Percentiles rank a stretch among this genome's conserved stretches.
phyloP scores from a whole-genome alignment of 2,888 invertebrate genomes.

The Neoascia interrupta region DNA sequence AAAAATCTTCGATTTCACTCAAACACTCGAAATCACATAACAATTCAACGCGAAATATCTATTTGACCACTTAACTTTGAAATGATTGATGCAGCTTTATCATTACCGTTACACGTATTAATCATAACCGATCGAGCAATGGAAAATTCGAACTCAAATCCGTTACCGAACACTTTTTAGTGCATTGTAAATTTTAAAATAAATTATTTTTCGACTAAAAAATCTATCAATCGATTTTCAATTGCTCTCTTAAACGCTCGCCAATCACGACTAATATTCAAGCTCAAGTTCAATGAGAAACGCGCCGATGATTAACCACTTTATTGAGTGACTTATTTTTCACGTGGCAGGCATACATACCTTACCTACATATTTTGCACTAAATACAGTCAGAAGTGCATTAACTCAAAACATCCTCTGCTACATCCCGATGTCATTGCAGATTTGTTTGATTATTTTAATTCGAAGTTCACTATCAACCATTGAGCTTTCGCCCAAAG shows the following conservation, averaged over 20 bases:
- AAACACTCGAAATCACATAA: neutral
- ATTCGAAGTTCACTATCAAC: constrained; percentile 19
- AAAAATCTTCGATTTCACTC: neutral
- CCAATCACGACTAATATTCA: constrained; percentile 23
- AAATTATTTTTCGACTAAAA: constrained; percentile 1
- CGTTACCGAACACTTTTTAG: neutral
- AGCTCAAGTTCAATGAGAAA: constrained; percentile 54
- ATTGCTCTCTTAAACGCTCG: constrained; percentile 18
- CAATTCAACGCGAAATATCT: neutral
- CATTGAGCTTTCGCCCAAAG: constrained; percentile 40
- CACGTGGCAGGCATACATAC: too few relatives aligned
- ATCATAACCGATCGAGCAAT: neutral
- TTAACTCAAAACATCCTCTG: constrained; percentile 2
- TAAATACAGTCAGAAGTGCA: neutral
- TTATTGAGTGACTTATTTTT: constrained; percentile 10
- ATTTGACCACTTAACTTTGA: too few relatives aligned
- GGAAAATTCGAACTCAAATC: neutral
- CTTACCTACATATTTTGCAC: too few relatives aligned
- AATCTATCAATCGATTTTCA: constrained; percentile 8
- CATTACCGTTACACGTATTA: neutral
- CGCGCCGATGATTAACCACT: neutral
- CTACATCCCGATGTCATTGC: constrained; percentile 1
- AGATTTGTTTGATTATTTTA: constrained; percentile 30
- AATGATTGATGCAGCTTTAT: neutral
- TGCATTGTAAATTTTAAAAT: constrained; percentile 4